Evolutionary conservation across 2,888 invertebrate genomes (phyloP).

Genomic region (Phoronis australis): DNA sequence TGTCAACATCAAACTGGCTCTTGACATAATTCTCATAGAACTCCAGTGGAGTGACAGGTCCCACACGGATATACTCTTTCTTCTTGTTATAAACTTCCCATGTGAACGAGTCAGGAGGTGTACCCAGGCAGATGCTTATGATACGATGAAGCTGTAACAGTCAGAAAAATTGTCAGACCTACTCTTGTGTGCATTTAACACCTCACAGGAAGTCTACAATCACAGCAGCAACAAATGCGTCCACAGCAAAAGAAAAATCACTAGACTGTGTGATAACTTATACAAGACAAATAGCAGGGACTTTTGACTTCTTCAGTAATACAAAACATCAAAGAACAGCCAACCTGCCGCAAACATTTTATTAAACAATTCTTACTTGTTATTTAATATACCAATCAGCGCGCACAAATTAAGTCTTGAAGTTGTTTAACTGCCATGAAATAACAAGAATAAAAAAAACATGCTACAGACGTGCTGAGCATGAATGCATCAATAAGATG

Average conservation of each 20-base stretch:
- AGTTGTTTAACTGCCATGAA: too few relatives aligned
- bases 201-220: too few relatives aligned
- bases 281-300: too few relatives aligned
- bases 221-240: too few relatives aligned
- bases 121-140: conserved; percentile 77
- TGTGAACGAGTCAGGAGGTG: conserved; percentile 72
- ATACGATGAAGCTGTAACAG: conserved; percentile 65
- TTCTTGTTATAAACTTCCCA: conserved; percentile 80
- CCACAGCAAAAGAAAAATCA: too few relatives aligned
- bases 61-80: conserved; percentile 63
- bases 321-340: conserved; percentile 1
- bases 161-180: not conserved
- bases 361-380: not conserved
- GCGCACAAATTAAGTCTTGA: not conserved
- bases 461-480: too few relatives aligned
- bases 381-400: not conserved
- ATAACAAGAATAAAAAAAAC: too few relatives aligned
- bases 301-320: too few relatives aligned
- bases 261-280: too few relatives aligned
- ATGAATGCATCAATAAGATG: too few relatives aligned
- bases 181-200: too few relatives aligned
- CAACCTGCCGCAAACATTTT: not conserved
- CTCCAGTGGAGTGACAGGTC: conserved; percentile 70
- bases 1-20: conserved; percentile 72
- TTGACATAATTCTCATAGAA: conserved; percentile 77